A percentile compares a stretch with the other conserved stretches of the same genome.
Evolutionary conservation across 2,797 vertebrate genomes (phyloP).

Genomic region (Enteromius radiatus): DNA sequence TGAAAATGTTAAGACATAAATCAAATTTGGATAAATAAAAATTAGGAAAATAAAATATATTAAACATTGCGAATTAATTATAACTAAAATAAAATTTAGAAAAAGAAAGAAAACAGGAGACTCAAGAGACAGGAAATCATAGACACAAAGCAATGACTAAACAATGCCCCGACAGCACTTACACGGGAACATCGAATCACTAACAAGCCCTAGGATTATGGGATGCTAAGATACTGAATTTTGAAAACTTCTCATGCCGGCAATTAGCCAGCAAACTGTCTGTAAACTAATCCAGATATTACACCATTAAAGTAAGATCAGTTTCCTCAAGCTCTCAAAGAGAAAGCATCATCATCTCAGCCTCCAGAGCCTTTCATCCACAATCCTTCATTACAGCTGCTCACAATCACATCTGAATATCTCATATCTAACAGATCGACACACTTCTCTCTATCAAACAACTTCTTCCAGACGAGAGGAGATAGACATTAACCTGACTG

Average conservation of each 20-base stretch:
- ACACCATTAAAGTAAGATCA: neutral
- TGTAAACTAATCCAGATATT: neutral
- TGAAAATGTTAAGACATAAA: neutral
- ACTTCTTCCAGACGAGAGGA: neutral
- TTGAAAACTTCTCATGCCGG: neutral
- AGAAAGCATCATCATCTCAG: neutral
- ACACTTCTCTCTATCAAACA: neutral
- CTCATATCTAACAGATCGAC: neutral
- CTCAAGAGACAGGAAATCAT: neutral
- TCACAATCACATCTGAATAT: neutral
- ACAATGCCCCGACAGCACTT: neutral
- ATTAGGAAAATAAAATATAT: neutral
- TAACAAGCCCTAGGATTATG: neutral
- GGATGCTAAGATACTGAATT: neutral
- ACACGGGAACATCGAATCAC: neutral
- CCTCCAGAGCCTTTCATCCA: neutral
- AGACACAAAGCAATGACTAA: neutral
- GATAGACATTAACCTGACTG: neutral
- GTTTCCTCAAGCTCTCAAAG: neutral
- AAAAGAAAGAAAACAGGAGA: neutral
- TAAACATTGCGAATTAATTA: neutral
- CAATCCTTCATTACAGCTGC: neutral
- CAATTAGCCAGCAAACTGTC: neutral
- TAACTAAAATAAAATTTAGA: neutral
- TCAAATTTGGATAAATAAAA: too few relatives aligned